These are phyloP conservation scores for Molossus alvarezi DNA, from an alignment of 2,797 vertebrate genomes.

Conservation along the genomic window DNA sequence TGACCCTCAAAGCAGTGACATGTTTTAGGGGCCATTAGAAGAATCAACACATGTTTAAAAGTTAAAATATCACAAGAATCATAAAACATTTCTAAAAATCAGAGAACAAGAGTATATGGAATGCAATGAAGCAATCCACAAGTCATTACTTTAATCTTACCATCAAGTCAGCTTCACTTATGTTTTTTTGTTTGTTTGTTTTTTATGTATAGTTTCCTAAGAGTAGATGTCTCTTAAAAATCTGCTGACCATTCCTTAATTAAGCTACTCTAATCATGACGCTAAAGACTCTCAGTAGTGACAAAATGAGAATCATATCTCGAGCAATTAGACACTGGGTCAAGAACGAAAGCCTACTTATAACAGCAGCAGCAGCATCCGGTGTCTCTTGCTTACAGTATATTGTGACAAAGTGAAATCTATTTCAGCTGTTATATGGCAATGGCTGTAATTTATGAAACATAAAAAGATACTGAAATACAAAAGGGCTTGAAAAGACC, in stretches of 20 bases:
- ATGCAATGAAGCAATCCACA: constrained; percentile 10
- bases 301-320: constrained; percentile 80
- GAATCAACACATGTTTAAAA: constrained; percentile 54
- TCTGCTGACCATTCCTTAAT: constrained; percentile 73
- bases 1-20: background rate
- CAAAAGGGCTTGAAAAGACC: constrained; percentile 90
- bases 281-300: constrained; percentile 69
- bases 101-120: background rate
- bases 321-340: constrained; percentile 87
- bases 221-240: constrained; percentile 75
- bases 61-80: background rate
- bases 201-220: background rate
- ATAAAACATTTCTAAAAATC: constrained; percentile 54
- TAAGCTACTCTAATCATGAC: constrained; percentile 73
- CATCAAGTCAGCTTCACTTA: constrained; percentile 53
- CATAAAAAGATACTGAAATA: constrained; percentile 91
- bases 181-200: background rate
- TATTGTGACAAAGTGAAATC: constrained; percentile 90
- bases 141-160: constrained; percentile 69
- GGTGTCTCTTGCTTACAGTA: constrained; percentile 88
- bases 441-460: constrained; percentile 90
- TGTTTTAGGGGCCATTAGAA: constrained; percentile 27
- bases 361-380: constrained; percentile 80
- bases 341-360: constrained; percentile 80
- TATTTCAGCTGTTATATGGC: constrained; percentile 88